These are phyloP conservation scores for Crotalus tigris DNA, from an alignment of 2,113 vertebrate genomes.

Conservation along the genomic window DNA sequence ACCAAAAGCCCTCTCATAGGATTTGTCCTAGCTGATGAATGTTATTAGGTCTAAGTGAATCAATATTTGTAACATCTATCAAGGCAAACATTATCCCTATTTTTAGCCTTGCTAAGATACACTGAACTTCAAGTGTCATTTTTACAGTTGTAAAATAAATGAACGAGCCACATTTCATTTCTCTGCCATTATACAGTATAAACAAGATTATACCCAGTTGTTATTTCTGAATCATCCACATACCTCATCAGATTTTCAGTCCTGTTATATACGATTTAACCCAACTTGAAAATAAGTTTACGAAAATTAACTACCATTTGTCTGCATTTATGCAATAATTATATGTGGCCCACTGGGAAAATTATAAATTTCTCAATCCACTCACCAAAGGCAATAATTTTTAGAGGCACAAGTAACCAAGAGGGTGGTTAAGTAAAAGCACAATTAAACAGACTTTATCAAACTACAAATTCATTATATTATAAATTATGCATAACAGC, in stretches of 20 bases:
- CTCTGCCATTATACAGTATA: slow-evolving; percentile 18
- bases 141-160: slow-evolving; percentile 21
- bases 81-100: slow-evolving; percentile 8
- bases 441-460: slow-evolving; percentile 34
- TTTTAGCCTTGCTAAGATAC: slow-evolving; percentile 16
- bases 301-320: not conserved
- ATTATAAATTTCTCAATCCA: not conserved
- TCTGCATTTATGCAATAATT: not conserved
- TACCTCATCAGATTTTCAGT: slow-evolving; percentile 46
- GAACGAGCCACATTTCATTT: slow-evolving; percentile 12
- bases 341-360: not conserved
- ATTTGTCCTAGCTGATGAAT: not conserved
- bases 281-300: not conserved
- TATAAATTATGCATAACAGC: slow-evolving; percentile 45
- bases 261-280: slow-evolving; percentile 44
- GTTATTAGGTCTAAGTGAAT: not conserved
- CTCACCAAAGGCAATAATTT: not conserved
- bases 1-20: not conserved
- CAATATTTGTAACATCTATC: slow-evolving; percentile 1
- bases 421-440: not conserved
- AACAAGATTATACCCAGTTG: slow-evolving; percentile 13
- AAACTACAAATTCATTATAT: slow-evolving; percentile 36
- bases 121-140: not conserved
- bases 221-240: slow-evolving; percentile 42
- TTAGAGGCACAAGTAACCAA: not conserved